Conservation (phyloP, 2,113 vertebrate species). For the Dermatemys mawii region DNA sequence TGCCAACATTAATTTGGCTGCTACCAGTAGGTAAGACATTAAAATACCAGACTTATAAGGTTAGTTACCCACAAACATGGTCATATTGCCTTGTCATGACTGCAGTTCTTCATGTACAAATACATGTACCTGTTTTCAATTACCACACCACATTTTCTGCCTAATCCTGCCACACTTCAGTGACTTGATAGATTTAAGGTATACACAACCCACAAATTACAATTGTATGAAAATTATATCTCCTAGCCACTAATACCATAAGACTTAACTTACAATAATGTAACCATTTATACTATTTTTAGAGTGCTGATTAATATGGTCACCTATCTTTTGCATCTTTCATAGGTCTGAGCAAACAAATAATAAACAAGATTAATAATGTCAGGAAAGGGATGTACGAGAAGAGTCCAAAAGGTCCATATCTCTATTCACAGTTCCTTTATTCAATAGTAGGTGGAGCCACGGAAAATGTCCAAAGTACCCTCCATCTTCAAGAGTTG, state of each 20-base stretch:
- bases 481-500: neutral
- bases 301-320: neutral
- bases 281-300: neutral
- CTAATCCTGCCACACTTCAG: neutral
- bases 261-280: neutral
- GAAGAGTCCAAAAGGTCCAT: neutral
- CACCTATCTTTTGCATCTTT: neutral
- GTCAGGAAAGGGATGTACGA: neutral
- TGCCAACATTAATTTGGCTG: neutral
- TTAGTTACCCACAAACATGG: neutral
- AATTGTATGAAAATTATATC: neutral
- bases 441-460: neutral
- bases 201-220: neutral
- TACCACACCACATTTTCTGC: neutral
- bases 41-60: neutral
- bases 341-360: neutral
- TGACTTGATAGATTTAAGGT: neutral
- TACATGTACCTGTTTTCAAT: neutral
- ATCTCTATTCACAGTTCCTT: rapidly evolving
- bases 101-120: neutral
- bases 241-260: neutral
- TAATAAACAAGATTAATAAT: neutral
- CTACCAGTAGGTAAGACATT: neutral
- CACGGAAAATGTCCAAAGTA: neutral
- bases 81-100: neutral